These are phyloP conservation scores for Oceanodroma leucorhoa DNA, from an alignment of 2,797 vertebrate genomes.

Conservation along the genomic window DNA sequence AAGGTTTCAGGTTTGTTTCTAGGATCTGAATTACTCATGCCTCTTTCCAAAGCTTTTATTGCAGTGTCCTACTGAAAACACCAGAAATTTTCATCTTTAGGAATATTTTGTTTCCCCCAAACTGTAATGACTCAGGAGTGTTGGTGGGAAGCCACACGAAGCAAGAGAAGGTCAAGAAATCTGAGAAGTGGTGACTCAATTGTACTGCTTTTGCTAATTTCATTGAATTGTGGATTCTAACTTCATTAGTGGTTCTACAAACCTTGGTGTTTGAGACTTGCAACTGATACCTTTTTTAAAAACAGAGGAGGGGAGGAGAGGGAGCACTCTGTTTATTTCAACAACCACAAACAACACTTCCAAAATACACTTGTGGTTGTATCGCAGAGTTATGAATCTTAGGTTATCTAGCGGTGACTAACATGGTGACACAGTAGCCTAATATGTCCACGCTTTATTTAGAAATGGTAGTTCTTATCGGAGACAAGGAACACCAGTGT, in stretches of 20 bases:
- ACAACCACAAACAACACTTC: slow-evolving; percentile 23
- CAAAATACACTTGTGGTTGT: slow-evolving; percentile 46
- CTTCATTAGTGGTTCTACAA: neutral
- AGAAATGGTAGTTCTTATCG: slow-evolving; percentile 34
- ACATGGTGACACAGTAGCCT: slow-evolving; percentile 22
- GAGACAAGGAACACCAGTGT: neutral
- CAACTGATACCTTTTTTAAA: slow-evolving; percentile 50
- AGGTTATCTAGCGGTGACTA: slow-evolving; percentile 32
- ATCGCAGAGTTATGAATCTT: slow-evolving; percentile 26
- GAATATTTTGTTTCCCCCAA: neutral
- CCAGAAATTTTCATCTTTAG: neutral
- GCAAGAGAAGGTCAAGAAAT: neutral
- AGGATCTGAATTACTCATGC: neutral
- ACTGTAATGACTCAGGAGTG: neutral
- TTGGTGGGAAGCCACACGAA: neutral
- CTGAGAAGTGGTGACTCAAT: neutral
- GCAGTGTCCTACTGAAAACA: neutral
- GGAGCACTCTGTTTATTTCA: slow-evolving; percentile 19
- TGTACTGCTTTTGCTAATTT: neutral
- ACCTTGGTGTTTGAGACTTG: neutral
- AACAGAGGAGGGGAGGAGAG: neutral
- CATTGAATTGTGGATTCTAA: neutral
- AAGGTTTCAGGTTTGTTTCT: neutral
- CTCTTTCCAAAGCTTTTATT: neutral
- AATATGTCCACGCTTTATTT: slow-evolving; percentile 36